Conservation (phyloP, 1,140 invertebrate species). For the Drosophila parvula region DNA sequence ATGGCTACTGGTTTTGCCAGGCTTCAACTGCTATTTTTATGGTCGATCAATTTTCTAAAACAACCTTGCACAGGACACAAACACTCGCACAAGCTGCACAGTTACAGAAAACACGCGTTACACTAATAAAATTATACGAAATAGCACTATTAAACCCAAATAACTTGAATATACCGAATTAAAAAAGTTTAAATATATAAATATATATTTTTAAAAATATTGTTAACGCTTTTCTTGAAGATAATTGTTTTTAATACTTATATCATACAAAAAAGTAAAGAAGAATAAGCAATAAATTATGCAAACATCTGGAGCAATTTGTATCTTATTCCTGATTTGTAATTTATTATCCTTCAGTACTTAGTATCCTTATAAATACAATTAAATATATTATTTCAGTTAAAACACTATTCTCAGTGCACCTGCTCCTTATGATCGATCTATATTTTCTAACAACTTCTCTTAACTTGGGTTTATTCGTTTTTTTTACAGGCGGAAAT, state of each 20-base stretch:
- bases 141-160: no score
- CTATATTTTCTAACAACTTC: conserved; percentile 49
- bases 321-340: not conserved
- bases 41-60: conserved; percentile 70
- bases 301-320: no score
- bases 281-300: no score
- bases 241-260: no score
- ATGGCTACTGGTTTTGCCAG: conserved; percentile 71
- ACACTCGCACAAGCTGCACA: not conserved
- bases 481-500: conserved; percentile 66
- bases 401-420: not conserved
- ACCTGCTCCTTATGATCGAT: conserved; percentile 32
- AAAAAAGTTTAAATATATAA: not conserved
- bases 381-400: not conserved
- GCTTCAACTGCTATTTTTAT: conserved; percentile 69
- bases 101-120: not conserved
- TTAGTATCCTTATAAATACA: not conserved
- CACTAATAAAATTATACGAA: not conserved
- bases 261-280: no score
- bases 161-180: no score
- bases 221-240: no score
- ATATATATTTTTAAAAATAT: not conserved
- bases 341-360: no score
- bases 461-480: not conserved
- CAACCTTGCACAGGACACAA: conserved; percentile 18